These are phyloP conservation scores for Coenobita brevimanus DNA, from an alignment of 1,140 invertebrate species.

Conservation along the genomic window DNA sequence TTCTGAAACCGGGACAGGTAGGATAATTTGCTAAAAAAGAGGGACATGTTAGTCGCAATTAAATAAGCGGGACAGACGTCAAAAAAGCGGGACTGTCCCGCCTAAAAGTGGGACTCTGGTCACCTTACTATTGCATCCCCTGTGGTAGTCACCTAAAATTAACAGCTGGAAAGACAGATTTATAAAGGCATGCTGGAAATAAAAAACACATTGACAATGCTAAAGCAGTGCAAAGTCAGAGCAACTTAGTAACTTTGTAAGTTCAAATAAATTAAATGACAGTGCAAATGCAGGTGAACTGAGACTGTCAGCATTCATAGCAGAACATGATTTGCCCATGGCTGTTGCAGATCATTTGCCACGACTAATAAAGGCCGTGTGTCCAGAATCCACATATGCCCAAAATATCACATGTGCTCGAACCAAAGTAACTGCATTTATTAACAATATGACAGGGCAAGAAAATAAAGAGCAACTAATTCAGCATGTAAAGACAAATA, in stretches of 20 bases:
- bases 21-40: too few relatives aligned
- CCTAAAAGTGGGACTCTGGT: too few relatives aligned
- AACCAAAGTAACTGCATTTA: slow-evolving; percentile 14
- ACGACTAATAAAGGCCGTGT: not conserved
- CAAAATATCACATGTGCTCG: not conserved
- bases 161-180: slow-evolving; percentile 1
- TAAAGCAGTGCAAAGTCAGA: slow-evolving; percentile 18
- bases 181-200: slow-evolving; percentile 4
- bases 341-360: slow-evolving; percentile 7
- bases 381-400: not conserved
- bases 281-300: too few relatives aligned
- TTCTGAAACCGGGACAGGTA: too few relatives aligned
- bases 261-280: not conserved
- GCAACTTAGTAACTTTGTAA: not conserved
- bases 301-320: slow-evolving; percentile 15
- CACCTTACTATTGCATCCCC: too few relatives aligned
- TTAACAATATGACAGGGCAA: slow-evolving; percentile 25
- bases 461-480: slow-evolving; percentile 24
- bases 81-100: too few relatives aligned
- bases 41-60: too few relatives aligned
- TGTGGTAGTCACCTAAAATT: too few relatives aligned
- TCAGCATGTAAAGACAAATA: slow-evolving; percentile 33
- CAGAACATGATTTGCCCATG: slow-evolving; percentile 20
- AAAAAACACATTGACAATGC: not conserved
- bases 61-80: too few relatives aligned